Evolutionary conservation across 2,888 invertebrate genomes (phyloP).

Genomic region (Leptopilina myrica): DNA sequence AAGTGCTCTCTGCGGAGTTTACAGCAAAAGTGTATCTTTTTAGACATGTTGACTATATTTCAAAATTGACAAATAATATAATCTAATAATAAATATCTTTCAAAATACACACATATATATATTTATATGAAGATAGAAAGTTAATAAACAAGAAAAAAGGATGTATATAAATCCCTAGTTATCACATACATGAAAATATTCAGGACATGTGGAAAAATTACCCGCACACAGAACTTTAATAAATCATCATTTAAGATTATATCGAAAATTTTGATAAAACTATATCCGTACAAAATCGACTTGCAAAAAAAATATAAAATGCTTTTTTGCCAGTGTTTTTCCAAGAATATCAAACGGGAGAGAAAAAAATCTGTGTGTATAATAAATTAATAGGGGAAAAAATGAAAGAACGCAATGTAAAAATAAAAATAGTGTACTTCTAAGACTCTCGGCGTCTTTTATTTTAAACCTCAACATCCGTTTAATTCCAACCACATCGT

Average conservation of each 20-base stretch:
- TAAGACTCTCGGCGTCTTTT: not conserved
- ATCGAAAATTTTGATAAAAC: no score
- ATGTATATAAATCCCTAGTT: not conserved
- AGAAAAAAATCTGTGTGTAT: no score
- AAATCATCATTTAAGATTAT: no score
- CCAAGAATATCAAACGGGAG: no score
- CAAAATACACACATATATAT: not conserved
- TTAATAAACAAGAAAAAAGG: not conserved
- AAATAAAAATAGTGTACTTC: not conserved
- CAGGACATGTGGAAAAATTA: not conserved
- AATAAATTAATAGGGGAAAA: no score
- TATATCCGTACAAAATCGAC: no score
- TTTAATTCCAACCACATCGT: constrained; percentile 20
- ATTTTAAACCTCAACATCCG: constrained; percentile 13
- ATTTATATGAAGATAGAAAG: not conserved
- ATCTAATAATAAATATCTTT: constrained; percentile 13
- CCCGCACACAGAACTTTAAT: no score
- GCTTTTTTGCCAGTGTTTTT: no score
- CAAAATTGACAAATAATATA: constrained; percentile 21
- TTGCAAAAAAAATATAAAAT: no score
- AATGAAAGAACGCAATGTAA: not conserved
- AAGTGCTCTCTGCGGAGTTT: not conserved
- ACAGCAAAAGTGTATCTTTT: not conserved
- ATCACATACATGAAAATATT: not conserved
- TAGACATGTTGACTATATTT: constrained; percentile 4